These are phyloP conservation scores for Notothenia coriiceps DNA, from an alignment of 2,113 vertebrate genomes.

Conservation along the genomic window DNA sequence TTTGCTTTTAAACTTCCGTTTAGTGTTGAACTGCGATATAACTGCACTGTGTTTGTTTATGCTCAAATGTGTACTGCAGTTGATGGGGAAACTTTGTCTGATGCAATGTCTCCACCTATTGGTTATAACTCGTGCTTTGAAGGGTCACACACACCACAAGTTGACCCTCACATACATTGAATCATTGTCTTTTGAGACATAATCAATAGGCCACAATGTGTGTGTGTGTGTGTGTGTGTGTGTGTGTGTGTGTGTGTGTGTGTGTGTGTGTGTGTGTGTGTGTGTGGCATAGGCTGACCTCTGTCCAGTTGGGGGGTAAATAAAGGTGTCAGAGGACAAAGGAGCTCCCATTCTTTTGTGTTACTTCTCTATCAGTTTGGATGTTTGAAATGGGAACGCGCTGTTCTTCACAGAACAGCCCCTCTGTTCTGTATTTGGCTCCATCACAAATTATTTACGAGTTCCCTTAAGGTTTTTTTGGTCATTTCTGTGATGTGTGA, in stretches of 20 bases:
- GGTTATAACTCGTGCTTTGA: neutral
- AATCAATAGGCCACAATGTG: slow-evolving; percentile 5
- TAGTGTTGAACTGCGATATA: too few species aligned
- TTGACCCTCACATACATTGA: too few species aligned
- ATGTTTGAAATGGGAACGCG: slow-evolving; percentile 21
- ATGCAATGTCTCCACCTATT: slow-evolving; percentile 60
- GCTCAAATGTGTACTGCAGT: neutral
- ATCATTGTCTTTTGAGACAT: neutral
- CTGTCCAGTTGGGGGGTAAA: slow-evolving; percentile 3
- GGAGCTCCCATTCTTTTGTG: slow-evolving; percentile 16
- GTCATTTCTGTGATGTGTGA: neutral
- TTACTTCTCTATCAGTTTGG: neutral
- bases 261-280: too few species aligned
- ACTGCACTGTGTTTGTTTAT: rapidly evolving
- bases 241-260: too few species aligned
- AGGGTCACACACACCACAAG: neutral
- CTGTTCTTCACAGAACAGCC: slow-evolving; percentile 35
- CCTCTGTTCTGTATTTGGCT: neutral
- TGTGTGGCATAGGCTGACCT: too few species aligned
- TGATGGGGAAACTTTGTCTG: neutral
- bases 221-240: too few species aligned
- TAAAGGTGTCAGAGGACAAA: neutral
- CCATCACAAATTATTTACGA: neutral
- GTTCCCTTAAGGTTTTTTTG: neutral
- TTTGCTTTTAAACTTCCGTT: neutral